Percentiles rank a stretch among this genome's conserved stretches.
These are phyloP conservation scores for Ramazzottius varieornatus DNA, from an alignment of 2,888 invertebrate species.

Conservation along the genomic window DNA sequence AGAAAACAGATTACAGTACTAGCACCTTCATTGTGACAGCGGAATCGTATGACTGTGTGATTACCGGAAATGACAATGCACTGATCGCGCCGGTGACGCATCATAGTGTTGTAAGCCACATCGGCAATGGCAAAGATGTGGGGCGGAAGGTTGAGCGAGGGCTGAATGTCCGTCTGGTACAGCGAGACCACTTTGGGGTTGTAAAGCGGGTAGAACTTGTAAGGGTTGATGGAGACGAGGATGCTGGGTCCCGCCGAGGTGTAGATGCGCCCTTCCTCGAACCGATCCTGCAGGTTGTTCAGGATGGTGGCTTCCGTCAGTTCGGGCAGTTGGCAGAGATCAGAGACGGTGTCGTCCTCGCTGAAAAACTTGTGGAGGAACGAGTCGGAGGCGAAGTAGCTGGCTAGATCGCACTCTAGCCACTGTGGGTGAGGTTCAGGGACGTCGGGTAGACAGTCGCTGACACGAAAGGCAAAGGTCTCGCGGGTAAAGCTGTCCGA, in stretches of 20 bases:
- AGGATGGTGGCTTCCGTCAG: slow-evolving; percentile 71
- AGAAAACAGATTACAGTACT: too few relatives aligned
- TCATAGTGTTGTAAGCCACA: slow-evolving; percentile 75
- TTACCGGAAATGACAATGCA: slow-evolving; percentile 64
- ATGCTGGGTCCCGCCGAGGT: slow-evolving; percentile 75
- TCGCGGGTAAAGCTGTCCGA: slow-evolving; percentile 9
- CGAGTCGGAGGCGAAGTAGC: slow-evolving; percentile 57
- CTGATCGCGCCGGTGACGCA: slow-evolving; percentile 61
- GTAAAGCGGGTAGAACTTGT: slow-evolving; percentile 78
- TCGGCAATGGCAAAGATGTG: slow-evolving; percentile 90
- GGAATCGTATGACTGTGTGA: too few relatives aligned
- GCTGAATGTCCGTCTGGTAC: slow-evolving; percentile 69
- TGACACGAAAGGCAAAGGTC: slow-evolving; percentile 10
- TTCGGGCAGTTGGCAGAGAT: slow-evolving; percentile 77
- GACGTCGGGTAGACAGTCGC: slow-evolving; percentile 9
- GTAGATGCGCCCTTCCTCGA: slow-evolving; percentile 72
- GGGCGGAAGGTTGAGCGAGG: slow-evolving; percentile 49
- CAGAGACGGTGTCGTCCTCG: not conserved
- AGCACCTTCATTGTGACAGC: not conserved
- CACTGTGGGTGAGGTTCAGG: slow-evolving; percentile 8
- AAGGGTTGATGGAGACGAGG: slow-evolving; percentile 65
- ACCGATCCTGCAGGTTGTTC: slow-evolving; percentile 48
- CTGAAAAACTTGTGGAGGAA: slow-evolving; percentile 64
- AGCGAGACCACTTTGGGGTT: slow-evolving; percentile 87
- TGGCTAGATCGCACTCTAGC: slow-evolving; percentile 46